A percentile compares a stretch with the other conserved stretches of the same genome.
These are phyloP conservation scores for Cyphomyrmex costatus DNA, from an alignment of 1,140 invertebrate genomes.

Conservation along the genomic window DNA sequence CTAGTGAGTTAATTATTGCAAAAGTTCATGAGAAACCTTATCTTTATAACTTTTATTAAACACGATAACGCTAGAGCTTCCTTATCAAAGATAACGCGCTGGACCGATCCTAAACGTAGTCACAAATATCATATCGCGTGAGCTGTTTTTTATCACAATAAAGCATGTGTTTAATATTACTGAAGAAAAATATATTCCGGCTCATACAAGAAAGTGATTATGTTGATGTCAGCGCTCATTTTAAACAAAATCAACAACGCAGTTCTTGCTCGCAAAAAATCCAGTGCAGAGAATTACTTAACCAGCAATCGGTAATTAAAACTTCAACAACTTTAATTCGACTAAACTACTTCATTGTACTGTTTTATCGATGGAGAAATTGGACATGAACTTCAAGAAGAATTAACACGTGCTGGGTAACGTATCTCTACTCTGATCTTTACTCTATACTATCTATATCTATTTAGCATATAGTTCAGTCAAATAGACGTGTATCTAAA, in stretches of 20 bases:
- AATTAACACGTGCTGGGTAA: background rate
- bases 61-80: slow-evolving; percentile 36
- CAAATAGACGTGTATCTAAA: no score
- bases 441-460: background rate
- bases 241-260: background rate
- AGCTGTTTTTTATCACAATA: slow-evolving; percentile 11
- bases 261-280: background rate
- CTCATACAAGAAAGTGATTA: background rate
- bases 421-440: no score
- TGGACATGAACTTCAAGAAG: background rate
- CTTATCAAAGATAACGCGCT: slow-evolving; percentile 58
- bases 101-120: slow-evolving; percentile 35
- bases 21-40: slow-evolving; percentile 45
- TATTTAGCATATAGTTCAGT: no score
- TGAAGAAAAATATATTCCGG: background rate
- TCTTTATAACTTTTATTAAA: slow-evolving; percentile 55
- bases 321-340: no score
- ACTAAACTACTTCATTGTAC: background rate
- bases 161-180: slow-evolving; percentile 6
- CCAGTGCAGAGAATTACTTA: background rate
- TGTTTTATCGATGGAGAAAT: slow-evolving; percentile 42
- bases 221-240: slow-evolving; percentile 7
- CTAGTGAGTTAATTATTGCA: background rate
- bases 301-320: slow-evolving; percentile 38
- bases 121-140: slow-evolving; percentile 31